Evolutionary conservation across 1,140 invertebrate species (phyloP), one percentile per base, ranked within the genome.

Genomic region (Asobara japonica): DNA sequence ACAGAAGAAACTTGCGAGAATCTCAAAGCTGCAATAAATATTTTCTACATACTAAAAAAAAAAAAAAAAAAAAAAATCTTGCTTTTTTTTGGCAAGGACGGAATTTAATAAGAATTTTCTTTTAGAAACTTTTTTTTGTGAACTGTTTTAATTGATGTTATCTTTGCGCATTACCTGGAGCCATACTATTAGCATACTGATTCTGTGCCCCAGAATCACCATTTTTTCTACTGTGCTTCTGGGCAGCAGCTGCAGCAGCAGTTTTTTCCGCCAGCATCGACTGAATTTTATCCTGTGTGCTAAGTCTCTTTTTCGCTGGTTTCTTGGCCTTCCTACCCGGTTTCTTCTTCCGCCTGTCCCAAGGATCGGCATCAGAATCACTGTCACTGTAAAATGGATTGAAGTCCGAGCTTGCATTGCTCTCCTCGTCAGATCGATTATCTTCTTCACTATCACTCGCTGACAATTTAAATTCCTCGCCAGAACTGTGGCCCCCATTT

Each of bases 281-380:
- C 75, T 91, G 91, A 20, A 94, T 92, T 86, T 93, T 94, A 80
- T 95, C 93, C 86, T 94, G 93, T 0, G 93, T 94, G 4, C 91
- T 91, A 31, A 90, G 83, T 61, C 90, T 82, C 80, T 91, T 94
- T 82, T 89, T 95, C 77, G 88, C 89, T n/a, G 88, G 78, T 75
- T 89, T 91, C 79, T 93, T 94, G 79, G 91, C 91, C 84, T 91
- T 93, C 73, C 92, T 93, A 0, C 88, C 85, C 48, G 90, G 91
- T 67, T 93, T 93, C 80, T 94, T 93, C 78, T 92, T 92, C 45
- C 92, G 88, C 31, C 92, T 89, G 20, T 94, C 90, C 94, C 95
- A 97, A 0, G 95, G 95, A 88, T 96, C 93, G 69, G 93, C 92
- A 88, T 97, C 95, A 73, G 92, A 93, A 83, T 96, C 95, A 80